Conservation (phyloP, 2,113 vertebrate species). For the Pontoporia blainvillei region DNA sequence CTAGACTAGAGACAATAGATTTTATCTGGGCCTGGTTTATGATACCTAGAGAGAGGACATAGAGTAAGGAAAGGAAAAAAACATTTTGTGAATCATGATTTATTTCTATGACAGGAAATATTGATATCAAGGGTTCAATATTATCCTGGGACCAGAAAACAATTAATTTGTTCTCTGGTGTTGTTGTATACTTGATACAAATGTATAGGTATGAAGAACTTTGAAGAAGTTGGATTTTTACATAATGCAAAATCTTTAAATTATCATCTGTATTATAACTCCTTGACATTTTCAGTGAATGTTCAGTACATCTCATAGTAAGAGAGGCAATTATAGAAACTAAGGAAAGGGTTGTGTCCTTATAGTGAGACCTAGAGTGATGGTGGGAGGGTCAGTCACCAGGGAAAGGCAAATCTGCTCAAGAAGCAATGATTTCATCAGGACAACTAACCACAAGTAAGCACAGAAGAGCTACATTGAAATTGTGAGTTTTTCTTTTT, state of each 20-base stretch:
- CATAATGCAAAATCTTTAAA: neutral
- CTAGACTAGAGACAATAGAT: neutral
- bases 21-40: neutral
- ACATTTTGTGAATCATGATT: neutral
- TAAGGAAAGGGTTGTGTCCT: neutral
- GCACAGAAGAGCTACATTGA: neutral
- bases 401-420: neutral
- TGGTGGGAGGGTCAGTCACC: neutral
- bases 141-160: neutral
- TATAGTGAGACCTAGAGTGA: neutral
- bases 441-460: neutral
- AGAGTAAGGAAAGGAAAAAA: neutral
- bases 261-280: neutral
- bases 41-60: neutral
- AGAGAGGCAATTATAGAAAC: neutral
- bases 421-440: neutral
- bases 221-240: neutral
- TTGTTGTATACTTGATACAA: neutral
- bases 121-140: neutral
- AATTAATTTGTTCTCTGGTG: neutral
- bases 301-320: neutral
- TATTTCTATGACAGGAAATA: neutral
- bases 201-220: neutral
- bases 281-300: neutral
- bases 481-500: neutral